A percentile compares a stretch with the other conserved stretches of the same genome.
Conservation (phyloP, 2,888 invertebrate species). For the Chrysolina oricalcia region DNA sequence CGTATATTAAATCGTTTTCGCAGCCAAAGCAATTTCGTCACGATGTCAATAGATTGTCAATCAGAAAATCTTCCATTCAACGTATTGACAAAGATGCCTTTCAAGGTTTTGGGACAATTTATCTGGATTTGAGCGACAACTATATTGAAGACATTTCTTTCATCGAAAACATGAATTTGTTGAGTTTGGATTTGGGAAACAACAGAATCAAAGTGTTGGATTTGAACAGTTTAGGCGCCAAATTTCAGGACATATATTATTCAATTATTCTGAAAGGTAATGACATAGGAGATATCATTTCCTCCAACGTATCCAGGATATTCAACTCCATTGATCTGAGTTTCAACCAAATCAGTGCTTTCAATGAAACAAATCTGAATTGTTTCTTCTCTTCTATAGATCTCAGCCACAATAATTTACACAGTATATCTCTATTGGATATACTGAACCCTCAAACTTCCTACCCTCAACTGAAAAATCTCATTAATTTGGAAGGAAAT, state of each 20-base stretch:
- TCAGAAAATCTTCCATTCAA: conserved; percentile 9
- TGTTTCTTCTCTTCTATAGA: conserved; percentile 20
- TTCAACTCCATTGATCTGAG: conserved; percentile 13
- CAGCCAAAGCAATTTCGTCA: not conserved
- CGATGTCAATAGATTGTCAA: not conserved
- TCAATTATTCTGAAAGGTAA: not conserved
- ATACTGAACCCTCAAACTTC: not conserved
- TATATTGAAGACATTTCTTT: conserved; percentile 7
- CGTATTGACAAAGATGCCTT: conserved; percentile 2
- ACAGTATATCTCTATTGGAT: not conserved
- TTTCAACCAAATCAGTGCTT: conserved; percentile 8
- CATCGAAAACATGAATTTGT: conserved; percentile 4
- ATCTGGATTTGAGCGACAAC: not conserved
- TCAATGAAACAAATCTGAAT: conserved; percentile 28
- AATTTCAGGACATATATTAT: not conserved
- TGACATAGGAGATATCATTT: not conserved
- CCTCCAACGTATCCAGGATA: not conserved
- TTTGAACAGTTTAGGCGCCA: not conserved
- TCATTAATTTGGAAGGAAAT: not conserved
- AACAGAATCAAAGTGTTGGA: not conserved
- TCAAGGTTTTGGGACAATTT: not conserved
- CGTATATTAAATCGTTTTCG: not conserved
- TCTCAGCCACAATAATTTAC: conserved; percentile 1
- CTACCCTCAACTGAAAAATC: not conserved
- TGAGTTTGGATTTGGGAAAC: not conserved